Conservation (phyloP, 37 sponge, comb jelly and placozoan species). For the Spongilla lacustris region DNA sequence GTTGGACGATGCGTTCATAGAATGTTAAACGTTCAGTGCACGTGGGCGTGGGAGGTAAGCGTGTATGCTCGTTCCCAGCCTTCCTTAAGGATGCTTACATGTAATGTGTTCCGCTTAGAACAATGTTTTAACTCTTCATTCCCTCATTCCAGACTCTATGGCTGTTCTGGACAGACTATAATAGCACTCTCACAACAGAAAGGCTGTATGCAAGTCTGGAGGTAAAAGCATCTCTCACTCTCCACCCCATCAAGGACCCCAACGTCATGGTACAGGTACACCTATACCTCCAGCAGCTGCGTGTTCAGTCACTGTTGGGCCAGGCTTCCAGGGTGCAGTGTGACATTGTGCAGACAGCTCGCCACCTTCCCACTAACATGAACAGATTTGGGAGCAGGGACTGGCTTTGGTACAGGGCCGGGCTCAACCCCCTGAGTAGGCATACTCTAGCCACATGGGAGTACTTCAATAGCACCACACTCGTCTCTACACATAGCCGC, state of each 20-base stretch:
- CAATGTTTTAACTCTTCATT: too few species aligned
- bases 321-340: neutral
- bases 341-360: neutral
- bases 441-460: slow-evolving; percentile 46
- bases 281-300: slow-evolving; percentile 40
- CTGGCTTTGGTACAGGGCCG: slow-evolving; percentile 60
- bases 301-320: slow-evolving; percentile 2
- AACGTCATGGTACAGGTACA: slow-evolving; percentile 47
- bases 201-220: slow-evolving; percentile 31
- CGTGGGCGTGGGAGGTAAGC: slow-evolving; percentile 74
- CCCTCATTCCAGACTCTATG: neutral
- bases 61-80: neutral
- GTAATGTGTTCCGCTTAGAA: too few species aligned
- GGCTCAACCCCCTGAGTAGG: slow-evolving; percentile 27
- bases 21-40: slow-evolving; percentile 61
- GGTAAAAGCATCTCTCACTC: slow-evolving; percentile 43
- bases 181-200: slow-evolving; percentile 4
- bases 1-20: slow-evolving; percentile 67
- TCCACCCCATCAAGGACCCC: slow-evolving; percentile 69
- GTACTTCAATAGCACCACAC: slow-evolving; percentile 51
- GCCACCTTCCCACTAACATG: slow-evolving; percentile 14
- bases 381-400: slow-evolving; percentile 6
- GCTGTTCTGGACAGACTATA: slow-evolving; percentile 60
- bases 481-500: slow-evolving; percentile 37
- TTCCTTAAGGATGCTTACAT: too few species aligned